A percentile compares a stretch with the other conserved stretches of the same genome.
phyloP scores from a whole-genome alignment of 2,113 vertebrate genomes.

The Seriola rivoliana region DNA sequence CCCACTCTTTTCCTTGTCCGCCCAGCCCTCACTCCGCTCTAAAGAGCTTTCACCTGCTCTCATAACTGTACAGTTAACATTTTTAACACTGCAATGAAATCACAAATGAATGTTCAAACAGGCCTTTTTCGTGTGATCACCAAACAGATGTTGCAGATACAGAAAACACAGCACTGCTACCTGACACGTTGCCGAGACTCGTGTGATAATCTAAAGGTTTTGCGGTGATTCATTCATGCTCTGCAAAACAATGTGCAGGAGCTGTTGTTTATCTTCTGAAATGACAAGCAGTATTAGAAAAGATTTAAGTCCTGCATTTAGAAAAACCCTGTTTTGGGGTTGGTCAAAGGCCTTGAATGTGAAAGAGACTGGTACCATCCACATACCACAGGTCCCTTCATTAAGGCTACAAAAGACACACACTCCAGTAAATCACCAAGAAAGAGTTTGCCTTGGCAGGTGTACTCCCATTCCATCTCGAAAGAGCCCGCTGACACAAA shows the following conservation, averaged over 20 bases:
- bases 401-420: conserved; percentile 79
- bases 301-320: conserved; percentile 70
- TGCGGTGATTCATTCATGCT: conserved; percentile 41
- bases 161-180: neutral
- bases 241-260: conserved; percentile 44
- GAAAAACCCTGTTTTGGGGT: conserved; percentile 24
- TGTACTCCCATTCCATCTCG: conserved; percentile 75
- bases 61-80: conserved; percentile 35
- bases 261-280: conserved; percentile 56
- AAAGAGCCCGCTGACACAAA: conserved; percentile 58
- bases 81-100: conserved; percentile 30
- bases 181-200: neutral
- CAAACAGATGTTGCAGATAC: neutral
- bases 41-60: conserved; percentile 78
- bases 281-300: conserved; percentile 66
- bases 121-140: neutral
- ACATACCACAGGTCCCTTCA: conserved; percentile 81
- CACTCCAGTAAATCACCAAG: conserved; percentile 79
- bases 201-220: conserved; percentile 13
- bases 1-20: conserved; percentile 45
- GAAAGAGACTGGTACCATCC: conserved; percentile 80
- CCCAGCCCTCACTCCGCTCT: conserved; percentile 44
- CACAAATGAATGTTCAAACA: conserved; percentile 21
- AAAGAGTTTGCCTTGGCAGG: conserved; percentile 79
- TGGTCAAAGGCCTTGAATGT: conserved; percentile 78